These are phyloP conservation scores for Heliconius nattereri DNA, from an alignment of 1,140 invertebrate species.

Conservation along the genomic window DNA sequence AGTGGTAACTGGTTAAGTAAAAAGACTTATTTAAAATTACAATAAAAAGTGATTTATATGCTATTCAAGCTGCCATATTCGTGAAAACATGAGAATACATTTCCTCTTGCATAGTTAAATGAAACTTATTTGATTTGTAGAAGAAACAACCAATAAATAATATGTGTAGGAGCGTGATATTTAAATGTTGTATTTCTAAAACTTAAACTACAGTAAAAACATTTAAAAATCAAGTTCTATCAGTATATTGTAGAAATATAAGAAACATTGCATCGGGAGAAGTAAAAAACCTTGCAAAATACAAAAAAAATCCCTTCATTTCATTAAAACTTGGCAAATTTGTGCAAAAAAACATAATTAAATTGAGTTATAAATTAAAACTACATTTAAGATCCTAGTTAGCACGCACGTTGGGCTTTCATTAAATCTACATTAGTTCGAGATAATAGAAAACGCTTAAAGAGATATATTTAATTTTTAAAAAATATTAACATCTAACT, in stretches of 20 bases:
- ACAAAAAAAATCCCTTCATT: neutral
- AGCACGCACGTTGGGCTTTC: slow-evolving; percentile 44
- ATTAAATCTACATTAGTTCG: slow-evolving; percentile 54
- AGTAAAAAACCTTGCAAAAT: neutral
- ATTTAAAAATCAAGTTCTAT: too few species aligned
- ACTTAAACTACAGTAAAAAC: too few species aligned
- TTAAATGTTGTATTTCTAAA: too few species aligned
- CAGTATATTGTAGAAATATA: neutral
- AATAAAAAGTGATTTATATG: neutral
- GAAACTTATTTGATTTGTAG: neutral
- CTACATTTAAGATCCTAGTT: slow-evolving; percentile 51
- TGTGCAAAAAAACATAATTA: slow-evolving; percentile 37
- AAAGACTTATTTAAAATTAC: neutral
- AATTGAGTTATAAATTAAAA: slow-evolving; percentile 19
- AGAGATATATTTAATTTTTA: slow-evolving; percentile 49
- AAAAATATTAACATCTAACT: slow-evolving; percentile 57
- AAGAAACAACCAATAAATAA: neutral
- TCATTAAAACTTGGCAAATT: slow-evolving; percentile 27
- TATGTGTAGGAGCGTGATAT: neutral
- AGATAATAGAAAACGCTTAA: slow-evolving; percentile 55
- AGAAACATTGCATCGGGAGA: neutral
- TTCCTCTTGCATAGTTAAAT: neutral
- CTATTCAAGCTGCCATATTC: slow-evolving; percentile 26
- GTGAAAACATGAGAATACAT: slow-evolving; percentile 15
- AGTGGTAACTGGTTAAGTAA: slow-evolving; percentile 43